Percentiles rank a stretch among this genome's conserved stretches.
phyloP scores from a whole-genome alignment of 2,113 vertebrate species.

The Aphelocoma coerulescens region DNA sequence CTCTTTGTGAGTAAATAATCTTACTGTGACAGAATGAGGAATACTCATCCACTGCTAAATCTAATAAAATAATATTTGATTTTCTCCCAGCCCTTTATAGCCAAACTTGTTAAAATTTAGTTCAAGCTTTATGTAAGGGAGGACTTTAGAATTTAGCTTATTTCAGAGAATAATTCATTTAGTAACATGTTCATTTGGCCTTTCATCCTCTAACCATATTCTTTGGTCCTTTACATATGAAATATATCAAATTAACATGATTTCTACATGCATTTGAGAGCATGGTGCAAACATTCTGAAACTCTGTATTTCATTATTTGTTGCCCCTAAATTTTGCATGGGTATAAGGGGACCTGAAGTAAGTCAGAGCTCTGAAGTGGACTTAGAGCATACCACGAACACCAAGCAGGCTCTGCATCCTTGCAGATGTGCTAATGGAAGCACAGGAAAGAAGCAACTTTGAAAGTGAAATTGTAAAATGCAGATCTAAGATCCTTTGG shows the following conservation, averaged over 20 bases:
- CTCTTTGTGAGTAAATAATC: conserved; percentile 9
- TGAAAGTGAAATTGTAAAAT: neutral
- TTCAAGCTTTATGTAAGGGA: neutral
- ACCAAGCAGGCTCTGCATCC: neutral
- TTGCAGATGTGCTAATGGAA: neutral
- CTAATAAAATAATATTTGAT: neutral
- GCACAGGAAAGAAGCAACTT: neutral
- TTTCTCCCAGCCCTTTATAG: neutral
- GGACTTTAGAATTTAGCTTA: neutral
- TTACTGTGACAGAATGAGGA: conserved; percentile 45
- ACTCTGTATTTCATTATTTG: neutral
- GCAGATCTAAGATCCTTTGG: neutral
- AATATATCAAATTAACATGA: neutral
- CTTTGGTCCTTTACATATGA: neutral
- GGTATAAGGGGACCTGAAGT: neutral
- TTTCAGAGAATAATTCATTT: neutral
- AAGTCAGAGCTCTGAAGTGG: neutral
- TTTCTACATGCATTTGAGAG: neutral
- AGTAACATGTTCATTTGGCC: neutral
- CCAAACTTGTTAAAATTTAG: neutral
- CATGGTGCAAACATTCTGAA: neutral
- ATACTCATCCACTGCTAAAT: conserved; percentile 37
- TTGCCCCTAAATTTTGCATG: neutral
- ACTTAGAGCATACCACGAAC: neutral
- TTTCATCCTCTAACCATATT: neutral